Conservation (phyloP, 2,888 invertebrate species). For the Dolomedes plantarius region DNA sequence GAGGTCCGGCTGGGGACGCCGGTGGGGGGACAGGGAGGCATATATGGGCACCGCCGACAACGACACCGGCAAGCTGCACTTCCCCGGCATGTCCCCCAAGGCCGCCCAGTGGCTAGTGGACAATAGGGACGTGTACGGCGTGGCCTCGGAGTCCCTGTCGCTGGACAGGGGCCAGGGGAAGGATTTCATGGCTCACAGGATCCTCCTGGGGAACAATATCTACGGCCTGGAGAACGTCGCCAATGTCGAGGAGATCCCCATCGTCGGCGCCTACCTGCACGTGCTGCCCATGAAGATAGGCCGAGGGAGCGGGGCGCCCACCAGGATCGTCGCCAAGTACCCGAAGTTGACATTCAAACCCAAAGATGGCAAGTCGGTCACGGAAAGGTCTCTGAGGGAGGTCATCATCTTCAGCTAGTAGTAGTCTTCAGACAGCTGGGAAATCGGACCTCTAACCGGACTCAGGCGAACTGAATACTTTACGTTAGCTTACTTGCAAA, state of each 20-base stretch:
- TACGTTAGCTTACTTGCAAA: no score
- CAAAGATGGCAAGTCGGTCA: not conserved
- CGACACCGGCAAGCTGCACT: constrained; percentile 60
- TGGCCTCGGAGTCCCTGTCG: constrained; percentile 83
- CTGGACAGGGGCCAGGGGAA: constrained; percentile 80
- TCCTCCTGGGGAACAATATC: constrained; percentile 78
- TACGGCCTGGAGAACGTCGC: constrained; percentile 82
- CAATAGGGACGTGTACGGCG: constrained; percentile 81
- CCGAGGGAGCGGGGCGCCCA: constrained; percentile 82
- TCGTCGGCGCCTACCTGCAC: constrained; percentile 74
- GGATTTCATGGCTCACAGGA: constrained; percentile 79
- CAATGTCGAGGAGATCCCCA: constrained; percentile 76
- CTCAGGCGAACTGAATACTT: no score
- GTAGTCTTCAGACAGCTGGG: no score
- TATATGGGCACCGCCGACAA: constrained; percentile 71
- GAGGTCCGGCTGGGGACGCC: constrained; percentile 75
- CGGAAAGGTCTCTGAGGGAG: constrained; percentile 25
- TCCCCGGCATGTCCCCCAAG: constrained; percentile 80
- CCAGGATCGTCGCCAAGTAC: constrained; percentile 78
- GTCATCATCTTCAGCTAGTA: constrained; percentile 37
- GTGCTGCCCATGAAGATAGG: constrained; percentile 82
- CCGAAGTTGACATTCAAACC: constrained; percentile 23
- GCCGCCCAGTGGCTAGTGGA: constrained; percentile 82
- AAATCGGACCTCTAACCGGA: no score
- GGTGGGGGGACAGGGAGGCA: constrained; percentile 73